A percentile compares a stretch with the other conserved stretches of the same genome.
These are phyloP conservation scores for Sarcophaga rosellei DNA, from an alignment of 2,888 invertebrate genomes.

Conservation along the genomic window DNA sequence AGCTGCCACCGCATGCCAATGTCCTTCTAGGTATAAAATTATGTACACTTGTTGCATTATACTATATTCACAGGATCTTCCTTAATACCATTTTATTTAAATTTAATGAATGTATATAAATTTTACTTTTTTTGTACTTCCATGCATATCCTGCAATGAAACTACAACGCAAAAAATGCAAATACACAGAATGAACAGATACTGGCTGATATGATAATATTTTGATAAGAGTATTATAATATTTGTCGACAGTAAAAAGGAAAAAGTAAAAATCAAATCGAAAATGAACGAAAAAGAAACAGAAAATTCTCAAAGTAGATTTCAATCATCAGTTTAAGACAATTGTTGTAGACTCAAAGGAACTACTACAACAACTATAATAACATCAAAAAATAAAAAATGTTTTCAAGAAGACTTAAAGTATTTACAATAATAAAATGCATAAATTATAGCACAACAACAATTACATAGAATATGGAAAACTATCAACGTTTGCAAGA, in stretches of 20 bases:
- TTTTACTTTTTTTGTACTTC: conserved; percentile 2
- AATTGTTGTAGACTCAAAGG: conserved; percentile 47
- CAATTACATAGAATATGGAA: neutral
- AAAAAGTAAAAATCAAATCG: conserved; percentile 7
- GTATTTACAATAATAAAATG: conserved; percentile 27
- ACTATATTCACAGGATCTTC: conserved; percentile 35
- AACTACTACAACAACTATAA: too few species aligned
- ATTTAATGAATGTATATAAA: conserved; percentile 46
- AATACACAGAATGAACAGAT: neutral
- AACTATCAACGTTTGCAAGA: neutral
- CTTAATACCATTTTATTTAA: conserved; percentile 54
- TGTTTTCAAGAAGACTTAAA: neutral
- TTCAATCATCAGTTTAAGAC: conserved; percentile 36
- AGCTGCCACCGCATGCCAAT: too few species aligned
- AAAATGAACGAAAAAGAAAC: neutral
- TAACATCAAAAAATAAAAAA: conserved; percentile 14
- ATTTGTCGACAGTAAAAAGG: conserved; percentile 22
- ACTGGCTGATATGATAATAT: conserved; percentile 52
- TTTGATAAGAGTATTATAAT: conserved; percentile 52
- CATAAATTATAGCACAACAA: conserved; percentile 42
- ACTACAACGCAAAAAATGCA: too few species aligned
- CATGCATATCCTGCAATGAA: neutral
- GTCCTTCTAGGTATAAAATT: neutral
- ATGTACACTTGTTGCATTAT: conserved; percentile 16
- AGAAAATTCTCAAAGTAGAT: conserved; percentile 25